Base-by-base conservation (phyloP, 2,888 invertebrate genomes). In the Eristalis pertinax region DNA sequence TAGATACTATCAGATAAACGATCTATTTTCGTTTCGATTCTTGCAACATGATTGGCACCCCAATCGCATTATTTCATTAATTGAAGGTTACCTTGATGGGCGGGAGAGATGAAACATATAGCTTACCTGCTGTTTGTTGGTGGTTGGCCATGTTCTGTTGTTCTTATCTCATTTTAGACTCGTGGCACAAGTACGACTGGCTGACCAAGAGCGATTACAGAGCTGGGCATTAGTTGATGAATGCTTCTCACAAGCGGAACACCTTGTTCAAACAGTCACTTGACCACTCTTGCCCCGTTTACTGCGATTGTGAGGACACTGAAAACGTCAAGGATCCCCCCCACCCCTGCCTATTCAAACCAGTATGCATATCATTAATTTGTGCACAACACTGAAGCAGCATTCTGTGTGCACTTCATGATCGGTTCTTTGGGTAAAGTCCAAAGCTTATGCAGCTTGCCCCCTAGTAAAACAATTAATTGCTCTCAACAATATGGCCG, bases 1-100 rank as follows among this genome's bases (percentile, higher is more conserved):
- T 2, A 32, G 62, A 77, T 62, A 82, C 73, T 73, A 85, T 81
- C 77, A 77, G 50, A 65, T 73, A 77, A 86, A 78, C 82, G 85
- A 86, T 86, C 85, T 86, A 86, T 86, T 86, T 86, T 86, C 70
- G 82, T 86, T 77, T 50, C 69, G 82, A 74, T 70, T 86, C 74
- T 86, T 86, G 82, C 85, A 69, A 86, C 72, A 86, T 82, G 85
- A 86, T 82, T 86, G 85, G 85, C 85, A 86, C 70, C 77, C 82
- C 78, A 73, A 70, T 65, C 70, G 82, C 60, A 81, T 60, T 74
- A 62, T 76, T 68, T 83, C 35, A 77, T 76, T 64, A 73, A 77
- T 81, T 81, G 75, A 80, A 84, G 84, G 80, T 84, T 80, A 19
- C 50, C n/a, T 19, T 19, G 50, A 80, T 80, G 80, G 84, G 84